Evolutionary conservation across 2,797 vertebrate species (phyloP).

Genomic region (Huso huso): DNA sequence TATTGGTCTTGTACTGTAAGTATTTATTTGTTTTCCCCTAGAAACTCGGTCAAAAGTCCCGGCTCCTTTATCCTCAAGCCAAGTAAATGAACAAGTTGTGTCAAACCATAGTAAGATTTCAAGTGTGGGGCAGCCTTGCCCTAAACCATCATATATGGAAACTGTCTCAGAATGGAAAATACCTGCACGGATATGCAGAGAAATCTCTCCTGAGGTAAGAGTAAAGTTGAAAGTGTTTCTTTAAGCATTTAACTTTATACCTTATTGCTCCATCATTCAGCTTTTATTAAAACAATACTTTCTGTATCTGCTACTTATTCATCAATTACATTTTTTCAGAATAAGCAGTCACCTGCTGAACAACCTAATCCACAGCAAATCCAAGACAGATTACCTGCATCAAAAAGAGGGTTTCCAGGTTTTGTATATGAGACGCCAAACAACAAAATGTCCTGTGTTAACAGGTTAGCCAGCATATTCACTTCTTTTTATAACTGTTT

Average conservation of each 20-base stretch:
- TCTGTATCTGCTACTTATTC: neutral
- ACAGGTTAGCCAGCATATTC: slow-evolving; percentile 38
- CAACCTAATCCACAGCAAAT: slow-evolving; percentile 35
- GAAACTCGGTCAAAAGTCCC: slow-evolving; percentile 17
- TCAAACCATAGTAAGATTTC: slow-evolving; percentile 29
- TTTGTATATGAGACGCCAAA: slow-evolving; percentile 67
- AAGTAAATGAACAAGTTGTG: slow-evolving; percentile 26
- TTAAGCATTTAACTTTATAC: neutral
- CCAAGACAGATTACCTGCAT: slow-evolving; percentile 47
- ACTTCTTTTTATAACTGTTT: too few species aligned
- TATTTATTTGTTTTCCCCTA: slow-evolving; percentile 6
- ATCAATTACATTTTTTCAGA: slow-evolving; percentile 36
- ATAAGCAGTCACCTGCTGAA: slow-evolving; percentile 51
- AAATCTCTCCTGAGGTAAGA: slow-evolving; percentile 55
- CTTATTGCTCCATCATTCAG: neutral
- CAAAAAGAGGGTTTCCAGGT: slow-evolving; percentile 45
- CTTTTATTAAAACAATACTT: neutral
- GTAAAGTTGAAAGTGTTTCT: too few species aligned
- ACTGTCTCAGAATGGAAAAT: slow-evolving; percentile 50
- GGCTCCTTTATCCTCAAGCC: slow-evolving; percentile 7
- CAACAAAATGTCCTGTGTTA: slow-evolving; percentile 37
- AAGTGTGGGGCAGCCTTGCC: slow-evolving; percentile 21
- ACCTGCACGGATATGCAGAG: slow-evolving; percentile 32
- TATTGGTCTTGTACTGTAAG: neutral
- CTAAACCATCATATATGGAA: slow-evolving; percentile 38